Conservation (phyloP, 2,797 vertebrate species). For the Neoniphon sammara region DNA sequence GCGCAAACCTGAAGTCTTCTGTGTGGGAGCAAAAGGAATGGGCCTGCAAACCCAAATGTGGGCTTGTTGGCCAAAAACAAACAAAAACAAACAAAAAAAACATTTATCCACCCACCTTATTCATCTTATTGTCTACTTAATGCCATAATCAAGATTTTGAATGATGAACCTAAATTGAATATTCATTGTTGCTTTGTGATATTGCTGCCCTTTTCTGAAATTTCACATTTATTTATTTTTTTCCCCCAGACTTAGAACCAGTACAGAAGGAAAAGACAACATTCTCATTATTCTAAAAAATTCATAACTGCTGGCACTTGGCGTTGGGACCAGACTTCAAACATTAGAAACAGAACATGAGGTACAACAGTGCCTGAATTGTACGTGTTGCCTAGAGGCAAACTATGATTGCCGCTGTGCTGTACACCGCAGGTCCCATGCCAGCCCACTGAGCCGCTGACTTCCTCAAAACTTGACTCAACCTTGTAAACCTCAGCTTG, state of each 20-base stretch:
- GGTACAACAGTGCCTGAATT: background rate
- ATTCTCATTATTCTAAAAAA: background rate
- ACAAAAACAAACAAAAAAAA: background rate
- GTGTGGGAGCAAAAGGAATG: conserved; percentile 9
- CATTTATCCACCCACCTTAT: background rate
- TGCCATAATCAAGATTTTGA: background rate
- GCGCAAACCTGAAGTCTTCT: background rate
- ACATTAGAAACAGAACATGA: conserved; percentile 32
- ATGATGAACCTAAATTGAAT: background rate
- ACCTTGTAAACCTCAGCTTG: conserved; percentile 13
- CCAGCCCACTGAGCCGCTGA: conserved; percentile 10
- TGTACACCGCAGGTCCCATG: background rate
- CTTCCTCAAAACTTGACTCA: conserved; percentile 20
- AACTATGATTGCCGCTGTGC: conserved; percentile 3
- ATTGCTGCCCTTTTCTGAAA: conserved; percentile 7
- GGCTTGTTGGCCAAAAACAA: background rate
- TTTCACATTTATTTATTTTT: background rate
- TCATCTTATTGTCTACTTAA: too few species aligned
- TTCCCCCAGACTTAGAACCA: background rate
- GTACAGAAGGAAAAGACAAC: background rate
- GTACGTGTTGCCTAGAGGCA: conserved; percentile 27
- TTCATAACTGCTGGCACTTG: conserved; percentile 21
- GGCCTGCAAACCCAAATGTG: background rate
- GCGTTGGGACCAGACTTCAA: background rate
- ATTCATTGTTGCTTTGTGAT: background rate